Evolutionary conservation across 1,140 invertebrate genomes (phyloP), one percentile per base, ranked within the genome.

Genomic region (Drosophila tropicalis): DNA sequence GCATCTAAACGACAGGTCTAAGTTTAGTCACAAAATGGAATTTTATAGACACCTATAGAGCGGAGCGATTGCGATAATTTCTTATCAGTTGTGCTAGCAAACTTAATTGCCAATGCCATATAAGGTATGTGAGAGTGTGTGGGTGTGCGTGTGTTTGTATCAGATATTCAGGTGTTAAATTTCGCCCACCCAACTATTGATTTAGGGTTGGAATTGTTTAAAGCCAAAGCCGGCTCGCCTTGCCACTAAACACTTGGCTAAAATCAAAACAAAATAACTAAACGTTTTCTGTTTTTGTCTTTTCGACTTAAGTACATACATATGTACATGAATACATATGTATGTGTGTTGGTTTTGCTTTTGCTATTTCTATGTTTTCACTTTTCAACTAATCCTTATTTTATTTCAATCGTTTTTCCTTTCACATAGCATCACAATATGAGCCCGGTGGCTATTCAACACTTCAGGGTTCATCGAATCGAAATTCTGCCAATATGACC

Each of bases 401-500:
- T 70, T 65, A 22, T 36, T 17, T 56, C 29, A 29, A 29, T 29
- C 29, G 67, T 90, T 90, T 15, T 22, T 29, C 54, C 60, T 62
- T n/a, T 56, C 1, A 5, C 6, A 9, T 92, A 95, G 95, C 94
- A 93, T 93, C 94, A 92, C 94, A 95, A 94, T 95, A 95, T 95
- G 95, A 95, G 93, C 94, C 95, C 82, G 94, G 95, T 87, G 94
- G 94, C 72, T 95, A 94, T 93, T 93, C 94, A 82, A 84, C 92
- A 81, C 93, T 92, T 79, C 93, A 93, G 76, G 92, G 44, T 51
- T 51, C 93, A 93, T 89, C 84, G 55, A 94, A 94, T 90, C 94
- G 94, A 83, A 83, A 86, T 77, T 81, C 82, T 91, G 93, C 92
- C 92, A 96, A 95, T 94, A 97, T 97, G 96, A 97, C 95, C 92